phyloP scores from a whole-genome alignment of 35 echinoderm and acorn worm species.

The Ophiothrix spiculata region DNA sequence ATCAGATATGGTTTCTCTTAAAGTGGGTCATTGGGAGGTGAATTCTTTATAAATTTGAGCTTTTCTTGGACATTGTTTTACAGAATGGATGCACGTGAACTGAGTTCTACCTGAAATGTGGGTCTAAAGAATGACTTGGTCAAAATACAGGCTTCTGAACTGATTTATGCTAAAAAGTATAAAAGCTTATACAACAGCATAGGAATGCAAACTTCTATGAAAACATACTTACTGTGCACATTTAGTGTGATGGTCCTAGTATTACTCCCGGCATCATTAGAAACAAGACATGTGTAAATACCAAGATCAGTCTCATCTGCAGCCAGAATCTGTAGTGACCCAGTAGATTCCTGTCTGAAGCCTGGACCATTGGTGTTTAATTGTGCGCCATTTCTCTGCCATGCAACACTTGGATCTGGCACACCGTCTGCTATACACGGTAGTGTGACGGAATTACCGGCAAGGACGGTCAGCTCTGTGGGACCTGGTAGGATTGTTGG shows the following conservation, averaged over 20 bases:
- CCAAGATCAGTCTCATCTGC: slow-evolving; percentile 53
- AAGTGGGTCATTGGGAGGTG: too few species aligned
- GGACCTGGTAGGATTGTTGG: slow-evolving; percentile 45
- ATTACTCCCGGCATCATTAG: slow-evolving; percentile 65
- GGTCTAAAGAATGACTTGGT: too few species aligned
- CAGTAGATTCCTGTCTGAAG: background rate
- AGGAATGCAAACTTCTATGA: background rate
- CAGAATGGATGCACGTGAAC: too few species aligned
- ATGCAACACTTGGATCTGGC: slow-evolving; percentile 56
- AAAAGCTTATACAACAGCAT: background rate
- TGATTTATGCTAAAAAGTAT: too few species aligned
- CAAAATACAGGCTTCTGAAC: too few species aligned
- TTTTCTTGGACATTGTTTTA: too few species aligned
- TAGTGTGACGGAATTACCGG: slow-evolving; percentile 44
- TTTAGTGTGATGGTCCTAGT: slow-evolving; percentile 53
- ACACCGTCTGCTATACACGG: slow-evolving; percentile 68
- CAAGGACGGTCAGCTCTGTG: slow-evolving; percentile 34
- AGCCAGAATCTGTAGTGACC: slow-evolving; percentile 37
- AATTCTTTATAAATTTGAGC: too few species aligned
- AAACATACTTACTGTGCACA: slow-evolving; percentile 61
- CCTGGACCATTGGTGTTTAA: background rate
- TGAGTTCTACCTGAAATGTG: too few species aligned
- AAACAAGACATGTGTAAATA: slow-evolving; percentile 77
- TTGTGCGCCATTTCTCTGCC: slow-evolving; percentile 87
- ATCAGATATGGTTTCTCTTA: too few species aligned